Evolutionary conservation across 2,113 vertebrate genomes (phyloP).

Genomic region (Bungarus multicinctus): DNA sequence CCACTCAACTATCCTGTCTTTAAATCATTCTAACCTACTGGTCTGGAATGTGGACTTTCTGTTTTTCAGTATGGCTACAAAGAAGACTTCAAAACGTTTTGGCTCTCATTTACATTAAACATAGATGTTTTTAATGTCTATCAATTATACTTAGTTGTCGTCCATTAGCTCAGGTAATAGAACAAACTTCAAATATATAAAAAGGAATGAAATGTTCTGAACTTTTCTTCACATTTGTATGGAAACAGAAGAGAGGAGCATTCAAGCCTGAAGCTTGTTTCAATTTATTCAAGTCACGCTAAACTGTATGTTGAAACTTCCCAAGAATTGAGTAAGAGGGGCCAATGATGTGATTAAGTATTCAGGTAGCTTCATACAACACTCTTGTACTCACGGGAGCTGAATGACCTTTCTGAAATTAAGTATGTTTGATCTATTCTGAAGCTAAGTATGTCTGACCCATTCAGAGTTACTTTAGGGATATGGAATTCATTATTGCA

Average conservation of each 20-base stretch:
- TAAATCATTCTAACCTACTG: background rate
- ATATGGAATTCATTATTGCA: background rate
- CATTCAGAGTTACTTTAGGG: background rate
- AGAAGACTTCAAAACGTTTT: background rate
- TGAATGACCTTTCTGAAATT: background rate
- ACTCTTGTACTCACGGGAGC: background rate
- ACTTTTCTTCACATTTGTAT: background rate
- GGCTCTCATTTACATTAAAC: background rate
- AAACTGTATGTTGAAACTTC: background rate
- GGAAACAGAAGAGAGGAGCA: background rate
- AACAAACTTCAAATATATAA: background rate
- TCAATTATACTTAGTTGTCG: background rate
- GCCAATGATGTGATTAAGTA: background rate
- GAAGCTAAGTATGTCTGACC: background rate
- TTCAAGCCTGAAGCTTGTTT: background rate
- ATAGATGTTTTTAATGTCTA: background rate
- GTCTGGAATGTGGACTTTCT: background rate
- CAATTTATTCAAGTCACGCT: background rate
- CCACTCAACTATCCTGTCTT: too few relatives aligned
- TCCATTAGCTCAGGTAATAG: background rate
- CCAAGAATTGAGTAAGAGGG: background rate
- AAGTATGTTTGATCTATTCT: background rate
- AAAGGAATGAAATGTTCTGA: background rate
- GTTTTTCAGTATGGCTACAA: background rate
- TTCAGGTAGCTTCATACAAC: background rate